Conservation (phyloP, 1,140 invertebrate genomes). For the Pachypsylla venusta region DNA sequence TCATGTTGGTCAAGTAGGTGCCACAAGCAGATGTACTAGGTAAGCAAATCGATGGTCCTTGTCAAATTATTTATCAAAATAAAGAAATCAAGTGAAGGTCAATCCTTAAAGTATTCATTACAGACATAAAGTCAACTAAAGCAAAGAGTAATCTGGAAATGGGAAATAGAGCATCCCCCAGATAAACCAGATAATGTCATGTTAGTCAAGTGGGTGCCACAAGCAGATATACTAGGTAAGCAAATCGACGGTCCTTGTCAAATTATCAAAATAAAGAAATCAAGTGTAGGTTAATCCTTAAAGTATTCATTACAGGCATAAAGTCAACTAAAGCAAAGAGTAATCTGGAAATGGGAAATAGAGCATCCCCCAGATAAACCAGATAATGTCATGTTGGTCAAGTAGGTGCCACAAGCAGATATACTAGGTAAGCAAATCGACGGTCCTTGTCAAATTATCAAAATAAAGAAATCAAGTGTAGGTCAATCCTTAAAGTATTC, state of each 20-base stretch:
- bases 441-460: no score
- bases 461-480: no score
- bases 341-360: conserved; percentile 58
- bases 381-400: conserved; percentile 16
- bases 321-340: conserved; percentile 33
- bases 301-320: no score
- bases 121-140: no score
- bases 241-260: no score
- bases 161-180: conserved; percentile 34
- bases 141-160: conserved; percentile 53
- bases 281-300: no score
- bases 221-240: conserved; percentile 21
- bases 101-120: no score
- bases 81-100: no score
- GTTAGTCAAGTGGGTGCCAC: conserved; percentile 19
- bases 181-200: conserved; percentile 17
- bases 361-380: conserved; percentile 9
- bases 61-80: no score
- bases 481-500: no score
- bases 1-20: conserved; percentile 18
- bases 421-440: conserved; percentile 21
- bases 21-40: conserved; percentile 21
- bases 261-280: no score
- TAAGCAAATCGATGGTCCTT: no score
- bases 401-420: conserved; percentile 21